Conservation (phyloP, 37 sponge, comb jelly and placozoan genomes). For the Theonella swinhoei region DNA sequence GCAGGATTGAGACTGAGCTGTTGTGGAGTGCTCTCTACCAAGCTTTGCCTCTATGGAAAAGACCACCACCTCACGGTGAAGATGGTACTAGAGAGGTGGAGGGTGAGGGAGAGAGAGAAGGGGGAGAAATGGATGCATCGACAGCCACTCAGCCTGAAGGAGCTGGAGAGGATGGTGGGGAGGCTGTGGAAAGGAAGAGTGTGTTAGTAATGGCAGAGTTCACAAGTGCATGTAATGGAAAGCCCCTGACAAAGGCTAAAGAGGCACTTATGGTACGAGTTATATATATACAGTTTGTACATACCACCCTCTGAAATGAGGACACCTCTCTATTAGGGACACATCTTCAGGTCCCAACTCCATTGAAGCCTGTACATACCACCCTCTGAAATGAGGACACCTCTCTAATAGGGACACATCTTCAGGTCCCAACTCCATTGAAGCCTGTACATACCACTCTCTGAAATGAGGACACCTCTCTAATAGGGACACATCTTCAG, state of each 20-base stretch:
- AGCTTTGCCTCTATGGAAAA: conserved; percentile 56
- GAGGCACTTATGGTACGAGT: background rate
- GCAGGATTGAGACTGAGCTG: background rate
- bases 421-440: too few relatives aligned
- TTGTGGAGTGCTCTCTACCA: conserved; percentile 34
- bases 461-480: too few relatives aligned
- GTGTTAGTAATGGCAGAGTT: background rate
- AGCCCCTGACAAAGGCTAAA: background rate
- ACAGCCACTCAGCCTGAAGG: background rate
- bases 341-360: too few relatives aligned
- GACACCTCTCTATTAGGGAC: too few relatives aligned
- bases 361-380: too few relatives aligned
- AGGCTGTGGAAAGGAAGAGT: background rate
- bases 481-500: too few relatives aligned
- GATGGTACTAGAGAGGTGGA: background rate
- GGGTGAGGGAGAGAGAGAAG: background rate
- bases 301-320: too few relatives aligned
- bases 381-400: too few relatives aligned
- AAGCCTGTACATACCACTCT: too few relatives aligned
- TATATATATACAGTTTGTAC: too few relatives aligned
- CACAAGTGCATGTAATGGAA: background rate
- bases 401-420: too few relatives aligned
- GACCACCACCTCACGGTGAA: too few relatives aligned
- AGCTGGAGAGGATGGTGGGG: background rate
- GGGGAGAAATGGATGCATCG: background rate